These are phyloP conservation scores for Mastomys natalensis DNA, from an alignment of 2,113 vertebrate genomes.

Conservation along the genomic window DNA sequence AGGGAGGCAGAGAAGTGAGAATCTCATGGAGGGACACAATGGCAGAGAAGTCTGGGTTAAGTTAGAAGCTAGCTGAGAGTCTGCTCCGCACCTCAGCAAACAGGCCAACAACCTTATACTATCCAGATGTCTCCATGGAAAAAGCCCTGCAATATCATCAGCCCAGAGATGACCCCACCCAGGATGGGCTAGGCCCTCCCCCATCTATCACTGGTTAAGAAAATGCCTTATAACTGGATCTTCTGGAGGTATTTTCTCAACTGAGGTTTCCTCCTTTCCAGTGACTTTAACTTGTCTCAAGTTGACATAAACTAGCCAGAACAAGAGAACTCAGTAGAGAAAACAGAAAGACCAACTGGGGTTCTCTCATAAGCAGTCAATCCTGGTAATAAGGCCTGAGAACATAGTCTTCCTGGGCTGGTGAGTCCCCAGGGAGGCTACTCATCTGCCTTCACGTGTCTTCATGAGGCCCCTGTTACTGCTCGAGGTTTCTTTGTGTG, in stretches of 20 bases:
- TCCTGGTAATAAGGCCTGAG: neutral
- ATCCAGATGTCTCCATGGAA: too few relatives aligned
- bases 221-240: neutral
- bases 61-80: too few relatives aligned
- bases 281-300: neutral
- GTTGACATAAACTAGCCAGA: neutral
- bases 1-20: too few relatives aligned
- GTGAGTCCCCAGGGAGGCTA: neutral
- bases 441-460: neutral
- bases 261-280: neutral
- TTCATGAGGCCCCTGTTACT: neutral
- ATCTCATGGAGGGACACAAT: too few relatives aligned
- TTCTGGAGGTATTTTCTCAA: neutral
- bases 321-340: neutral
- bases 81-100: too few relatives aligned
- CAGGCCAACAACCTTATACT: too few relatives aligned
- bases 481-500: neutral
- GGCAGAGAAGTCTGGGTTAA: too few relatives aligned
- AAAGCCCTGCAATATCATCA: too few relatives aligned
- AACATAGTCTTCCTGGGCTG: constrained; percentile 23
- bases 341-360: neutral
- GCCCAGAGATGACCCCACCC: too few relatives aligned
- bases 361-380: neutral
- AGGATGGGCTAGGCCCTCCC: too few relatives aligned
- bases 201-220: too few relatives aligned